phyloP scores from a whole-genome alignment of 2,113 vertebrate species.

The Rallus limicola region DNA sequence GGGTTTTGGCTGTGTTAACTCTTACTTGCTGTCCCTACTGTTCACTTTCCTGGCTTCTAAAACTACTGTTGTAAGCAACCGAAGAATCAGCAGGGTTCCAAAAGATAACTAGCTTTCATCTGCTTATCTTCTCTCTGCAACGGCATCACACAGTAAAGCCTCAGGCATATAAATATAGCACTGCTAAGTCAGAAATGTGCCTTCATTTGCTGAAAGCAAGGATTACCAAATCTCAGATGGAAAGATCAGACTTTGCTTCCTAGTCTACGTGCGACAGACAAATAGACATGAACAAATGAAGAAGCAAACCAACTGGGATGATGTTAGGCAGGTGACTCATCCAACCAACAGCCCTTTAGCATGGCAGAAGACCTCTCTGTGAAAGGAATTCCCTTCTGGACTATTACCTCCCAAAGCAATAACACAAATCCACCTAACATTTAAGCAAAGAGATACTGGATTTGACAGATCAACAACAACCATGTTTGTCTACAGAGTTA shows the following conservation, averaged over 20 bases:
- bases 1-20: neutral
- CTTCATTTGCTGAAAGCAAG: neutral
- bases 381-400: slow-evolving; percentile 63
- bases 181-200: neutral
- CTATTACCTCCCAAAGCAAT: slow-evolving; percentile 71
- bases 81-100: neutral
- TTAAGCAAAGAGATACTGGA: slow-evolving; percentile 71
- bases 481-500: slow-evolving; percentile 68
- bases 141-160: neutral
- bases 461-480: slow-evolving; percentile 62
- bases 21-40: neutral
- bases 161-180: neutral
- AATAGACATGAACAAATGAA: slow-evolving; percentile 19
- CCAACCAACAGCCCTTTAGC: slow-evolving; percentile 35
- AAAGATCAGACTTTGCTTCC: neutral
- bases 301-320: neutral
- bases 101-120: neutral
- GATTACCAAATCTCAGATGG: neutral
- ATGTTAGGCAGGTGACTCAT: slow-evolving; percentile 7
- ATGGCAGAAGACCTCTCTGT: slow-evolving; percentile 37
- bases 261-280: neutral
- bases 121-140: neutral
- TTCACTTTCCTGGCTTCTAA: neutral
- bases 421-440: slow-evolving; percentile 77
- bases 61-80: neutral